Base-by-base conservation (phyloP, 2,113 vertebrate species). In the Protobothrops mucrosquamatus region DNA sequence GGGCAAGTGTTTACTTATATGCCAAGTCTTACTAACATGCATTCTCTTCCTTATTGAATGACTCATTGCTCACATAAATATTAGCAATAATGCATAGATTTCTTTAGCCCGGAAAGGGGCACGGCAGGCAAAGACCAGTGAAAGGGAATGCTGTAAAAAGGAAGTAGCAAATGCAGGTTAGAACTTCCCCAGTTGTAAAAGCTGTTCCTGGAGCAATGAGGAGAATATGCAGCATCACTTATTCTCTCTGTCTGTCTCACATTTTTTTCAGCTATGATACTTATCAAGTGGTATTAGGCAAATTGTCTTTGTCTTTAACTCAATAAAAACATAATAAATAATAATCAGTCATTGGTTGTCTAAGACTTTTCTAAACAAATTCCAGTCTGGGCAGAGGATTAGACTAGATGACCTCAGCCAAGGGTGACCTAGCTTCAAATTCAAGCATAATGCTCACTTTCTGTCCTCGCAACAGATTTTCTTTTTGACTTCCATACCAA, bases 1-100 rank as follows among this genome's bases (percentile, higher is more conserved):
- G 86, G 24, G 0, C 0, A 0, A 12, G 61, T 88, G 87, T 12
- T 43, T n/a, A 61, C 92, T 69, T 0, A 0, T 0, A 88, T 89
- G 74, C 52, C 6, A 2, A 0, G 3, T 52, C 86, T 90, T 15
- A 15, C 87, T 74, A 59, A 54, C n/a, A 4, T 39, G 29, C 88
- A 1, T 20, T 74, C 34, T 1, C 61, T 52, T 4, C n/a, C 55
- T 55, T 0, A 0, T 1, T 57, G 1, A 90, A 69, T 92, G 92
- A 92, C 34, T 92, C 54, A 92, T 89, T 46, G 87, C 24, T 46
- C 34, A 46, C 61, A 56, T 74, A 55, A 88, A 55, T 43, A 89
- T 55, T 74, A 55, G 59, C 86, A 89, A 74, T n/a, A 92, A 18
- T 64, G 46, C 57, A 87, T 56, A 52, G 46, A 46, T 56, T 88